Evolutionary conservation across 35 echinoderm and acorn worm genomes (phyloP).

Genomic region (Diadema setosum): DNA sequence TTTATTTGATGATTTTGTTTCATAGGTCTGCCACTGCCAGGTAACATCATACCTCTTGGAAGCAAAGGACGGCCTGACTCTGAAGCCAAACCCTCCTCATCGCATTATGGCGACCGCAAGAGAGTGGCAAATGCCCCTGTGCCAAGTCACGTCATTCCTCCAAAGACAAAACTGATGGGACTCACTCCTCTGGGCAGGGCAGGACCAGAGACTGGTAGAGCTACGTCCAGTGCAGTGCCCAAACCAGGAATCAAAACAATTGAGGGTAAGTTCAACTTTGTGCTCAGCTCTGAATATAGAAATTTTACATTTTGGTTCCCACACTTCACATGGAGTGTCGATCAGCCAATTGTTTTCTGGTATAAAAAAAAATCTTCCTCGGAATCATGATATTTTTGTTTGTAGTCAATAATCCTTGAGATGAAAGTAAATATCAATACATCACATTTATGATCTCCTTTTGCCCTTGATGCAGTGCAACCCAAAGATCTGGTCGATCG

Average conservation of each 20-base stretch:
- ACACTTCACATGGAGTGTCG: neutral
- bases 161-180: constrained; percentile 10
- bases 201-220: constrained; percentile 11
- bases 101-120: constrained; percentile 26
- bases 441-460: neutral
- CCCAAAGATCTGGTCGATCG: constrained; percentile 78
- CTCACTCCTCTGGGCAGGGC: constrained; percentile 39
- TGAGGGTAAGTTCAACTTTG: constrained; percentile 46
- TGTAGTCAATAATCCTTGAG: neutral
- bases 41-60: constrained; percentile 48
- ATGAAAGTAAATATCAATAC: neutral
- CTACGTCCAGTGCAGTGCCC: neutral
- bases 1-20: too few species aligned
- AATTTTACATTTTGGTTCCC: neutral
- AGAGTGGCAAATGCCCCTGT: constrained; percentile 19
- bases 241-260: constrained; percentile 67
- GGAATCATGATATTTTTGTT: too few species aligned
- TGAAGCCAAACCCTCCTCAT: neutral
- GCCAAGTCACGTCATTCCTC: neutral
- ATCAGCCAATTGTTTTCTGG: neutral
- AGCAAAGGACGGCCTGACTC: constrained; percentile 24
- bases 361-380: too few species aligned
- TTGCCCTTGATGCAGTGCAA: constrained; percentile 59
- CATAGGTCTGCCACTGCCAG: constrained; percentile 22
- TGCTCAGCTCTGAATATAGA: too few species aligned